Evolutionary conservation across 2,113 vertebrate species (phyloP).

Genomic region (Podilymbus podiceps): DNA sequence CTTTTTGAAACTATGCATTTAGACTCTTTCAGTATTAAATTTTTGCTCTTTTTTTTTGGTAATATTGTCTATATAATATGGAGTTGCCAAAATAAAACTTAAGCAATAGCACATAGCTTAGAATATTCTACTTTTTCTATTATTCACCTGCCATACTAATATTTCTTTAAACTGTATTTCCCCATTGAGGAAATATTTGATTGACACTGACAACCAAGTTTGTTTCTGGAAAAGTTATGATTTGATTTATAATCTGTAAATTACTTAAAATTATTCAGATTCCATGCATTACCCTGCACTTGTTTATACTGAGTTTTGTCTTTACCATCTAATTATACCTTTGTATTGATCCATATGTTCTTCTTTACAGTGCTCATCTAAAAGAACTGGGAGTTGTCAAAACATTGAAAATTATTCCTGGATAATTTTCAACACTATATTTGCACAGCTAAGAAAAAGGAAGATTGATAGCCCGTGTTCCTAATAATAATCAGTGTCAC

Average conservation of each 20-base stretch:
- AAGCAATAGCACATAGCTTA: not conserved
- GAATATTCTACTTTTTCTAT: not conserved
- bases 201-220: not conserved
- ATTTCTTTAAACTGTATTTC: not conserved
- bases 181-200: not conserved
- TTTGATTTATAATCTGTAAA: not conserved
- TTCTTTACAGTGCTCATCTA: not conserved
- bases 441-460: not conserved
- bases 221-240: not conserved
- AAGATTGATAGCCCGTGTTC: not conserved
- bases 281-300: not conserved
- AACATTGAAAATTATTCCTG: conserved; percentile 2
- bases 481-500: not conserved
- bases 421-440: conserved; percentile 9
- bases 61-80: not conserved
- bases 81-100: not conserved
- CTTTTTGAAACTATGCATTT: not conserved
- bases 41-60: not conserved
- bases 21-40: not conserved
- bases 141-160: not conserved
- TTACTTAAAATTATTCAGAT: not conserved
- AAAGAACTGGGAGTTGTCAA: not conserved
- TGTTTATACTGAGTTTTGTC: not conserved
- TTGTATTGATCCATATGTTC: not conserved
- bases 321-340: not conserved